A percentile compares a stretch with the other conserved stretches of the same genome.
Evolutionary conservation across 2,797 vertebrate species (phyloP).

Genomic region (Epinephelus coioides): DNA sequence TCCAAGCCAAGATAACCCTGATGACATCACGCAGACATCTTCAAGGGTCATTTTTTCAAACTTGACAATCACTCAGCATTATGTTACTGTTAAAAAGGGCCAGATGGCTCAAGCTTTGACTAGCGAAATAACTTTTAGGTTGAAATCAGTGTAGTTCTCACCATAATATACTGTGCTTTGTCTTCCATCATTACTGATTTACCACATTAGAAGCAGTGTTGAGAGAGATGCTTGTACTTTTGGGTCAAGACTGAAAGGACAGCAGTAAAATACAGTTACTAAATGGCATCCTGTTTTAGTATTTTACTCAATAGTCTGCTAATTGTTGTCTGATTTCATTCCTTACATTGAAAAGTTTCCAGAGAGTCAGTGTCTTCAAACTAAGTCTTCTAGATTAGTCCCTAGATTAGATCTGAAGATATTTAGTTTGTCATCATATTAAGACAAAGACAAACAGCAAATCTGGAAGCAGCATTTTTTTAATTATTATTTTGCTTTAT

Average conservation of each 20-base stretch:
- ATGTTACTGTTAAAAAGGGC: neutral
- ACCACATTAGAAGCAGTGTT: neutral
- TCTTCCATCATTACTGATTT: neutral
- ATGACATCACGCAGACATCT: neutral
- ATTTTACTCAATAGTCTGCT: neutral
- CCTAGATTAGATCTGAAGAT: neutral
- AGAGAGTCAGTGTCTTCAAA: neutral
- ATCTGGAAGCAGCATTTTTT: too few relatives aligned
- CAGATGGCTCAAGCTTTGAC: neutral
- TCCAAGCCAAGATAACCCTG: neutral
- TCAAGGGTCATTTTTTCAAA: neutral
- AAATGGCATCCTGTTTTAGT: neutral
- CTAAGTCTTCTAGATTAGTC: neutral
- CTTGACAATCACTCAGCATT: neutral
- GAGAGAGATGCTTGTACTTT: neutral
- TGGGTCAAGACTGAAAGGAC: neutral
- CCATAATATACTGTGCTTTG: neutral
- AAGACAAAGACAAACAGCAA: too few relatives aligned
- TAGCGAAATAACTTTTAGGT: neutral
- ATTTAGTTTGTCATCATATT: neutral
- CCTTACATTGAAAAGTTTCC: neutral
- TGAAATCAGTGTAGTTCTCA: neutral
- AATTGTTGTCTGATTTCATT: neutral
- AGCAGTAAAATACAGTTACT: neutral
- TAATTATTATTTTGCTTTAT: too few relatives aligned